Evolutionary conservation across 1,140 invertebrate genomes (phyloP).

Genomic region (Potamilus streckersoni): DNA sequence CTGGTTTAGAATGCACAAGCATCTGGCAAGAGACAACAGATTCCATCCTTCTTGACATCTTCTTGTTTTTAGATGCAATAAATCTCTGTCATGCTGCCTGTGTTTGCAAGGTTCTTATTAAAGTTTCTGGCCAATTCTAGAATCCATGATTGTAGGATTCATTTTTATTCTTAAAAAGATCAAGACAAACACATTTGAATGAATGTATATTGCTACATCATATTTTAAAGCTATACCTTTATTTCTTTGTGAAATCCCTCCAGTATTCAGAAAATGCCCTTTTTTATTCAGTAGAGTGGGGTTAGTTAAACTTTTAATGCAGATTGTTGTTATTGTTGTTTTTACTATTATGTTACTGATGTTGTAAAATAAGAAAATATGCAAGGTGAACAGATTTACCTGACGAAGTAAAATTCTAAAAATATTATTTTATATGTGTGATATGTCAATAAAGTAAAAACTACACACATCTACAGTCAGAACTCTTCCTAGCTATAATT

Average conservation of each 20-base stretch:
- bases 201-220: no score
- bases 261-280: no score
- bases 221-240: no score
- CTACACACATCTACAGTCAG: no score
- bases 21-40: constrained; percentile 44
- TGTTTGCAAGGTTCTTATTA: constrained; percentile 38
- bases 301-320: no score
- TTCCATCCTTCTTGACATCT: constrained; percentile 46
- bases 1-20: constrained; percentile 15
- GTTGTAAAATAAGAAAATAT: neutral
- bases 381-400: neutral
- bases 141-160: no score
- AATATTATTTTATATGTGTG: no score
- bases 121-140: neutral
- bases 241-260: no score
- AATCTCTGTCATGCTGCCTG: constrained; percentile 28
- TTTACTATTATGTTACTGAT: neutral
- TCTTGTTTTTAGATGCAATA: constrained; percentile 39
- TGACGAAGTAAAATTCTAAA: neutral
- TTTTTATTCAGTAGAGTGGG: neutral
- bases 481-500: no score
- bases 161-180: no score
- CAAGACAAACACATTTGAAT: no score
- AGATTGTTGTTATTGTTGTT: neutral
- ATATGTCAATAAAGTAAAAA: no score